Evolutionary conservation across 2,797 vertebrate genomes (phyloP).

Genomic region (Pseudotriccus pelzelni): DNA sequence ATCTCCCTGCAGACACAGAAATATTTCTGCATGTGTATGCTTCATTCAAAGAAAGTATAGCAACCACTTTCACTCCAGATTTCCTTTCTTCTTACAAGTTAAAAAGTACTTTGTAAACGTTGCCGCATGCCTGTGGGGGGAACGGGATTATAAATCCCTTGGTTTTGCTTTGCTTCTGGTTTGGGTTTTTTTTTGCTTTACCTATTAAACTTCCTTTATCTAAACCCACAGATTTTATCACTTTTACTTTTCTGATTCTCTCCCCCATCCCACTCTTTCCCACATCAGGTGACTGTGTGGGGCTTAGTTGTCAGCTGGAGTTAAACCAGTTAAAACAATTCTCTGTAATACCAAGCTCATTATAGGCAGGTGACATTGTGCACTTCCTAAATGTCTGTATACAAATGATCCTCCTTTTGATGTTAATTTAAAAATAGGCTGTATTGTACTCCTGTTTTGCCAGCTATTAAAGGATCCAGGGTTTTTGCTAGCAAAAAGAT

Average conservation of each 20-base stretch:
- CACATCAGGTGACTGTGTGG: fast-evolving
- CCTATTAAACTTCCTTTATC: not conserved
- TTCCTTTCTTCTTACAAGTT: not conserved
- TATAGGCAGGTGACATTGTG: not conserved
- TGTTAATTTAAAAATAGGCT: not conserved
- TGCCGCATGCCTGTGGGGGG: not conserved
- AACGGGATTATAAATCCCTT: not conserved
- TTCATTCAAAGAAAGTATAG: not conserved
- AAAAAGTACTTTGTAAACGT: not conserved
- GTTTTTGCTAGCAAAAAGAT: too few relatives aligned
- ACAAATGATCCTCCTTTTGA: not conserved
- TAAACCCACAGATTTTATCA: not conserved
- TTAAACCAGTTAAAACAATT: not conserved
- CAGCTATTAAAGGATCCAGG: not conserved
- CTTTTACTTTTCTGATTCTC: not conserved
- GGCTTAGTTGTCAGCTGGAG: not conserved
- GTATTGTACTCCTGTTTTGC: not conserved
- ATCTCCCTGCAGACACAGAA: not conserved
- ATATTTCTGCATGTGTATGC: not conserved
- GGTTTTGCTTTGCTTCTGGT: not conserved
- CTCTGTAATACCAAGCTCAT: not conserved
- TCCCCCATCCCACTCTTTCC: not conserved
- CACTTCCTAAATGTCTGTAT: not conserved
- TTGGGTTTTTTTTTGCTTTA: not conserved
- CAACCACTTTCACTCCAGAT: not conserved